Percentiles rank a stretch among this genome's conserved stretches.
Evolutionary conservation across 2,113 vertebrate genomes (phyloP).

Genomic region (Sapajus apella): DNA sequence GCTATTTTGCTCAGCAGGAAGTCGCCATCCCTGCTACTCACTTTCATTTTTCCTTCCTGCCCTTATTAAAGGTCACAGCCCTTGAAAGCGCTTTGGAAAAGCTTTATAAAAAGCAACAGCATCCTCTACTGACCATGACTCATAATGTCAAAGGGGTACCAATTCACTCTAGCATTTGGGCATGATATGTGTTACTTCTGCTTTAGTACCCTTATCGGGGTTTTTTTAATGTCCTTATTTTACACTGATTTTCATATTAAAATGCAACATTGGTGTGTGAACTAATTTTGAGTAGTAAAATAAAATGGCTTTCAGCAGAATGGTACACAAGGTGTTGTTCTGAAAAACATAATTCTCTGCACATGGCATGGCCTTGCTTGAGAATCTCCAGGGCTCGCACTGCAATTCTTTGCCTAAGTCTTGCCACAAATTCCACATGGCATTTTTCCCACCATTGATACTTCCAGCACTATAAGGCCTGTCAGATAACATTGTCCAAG

Average conservation of each 20-base stretch:
- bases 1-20: constrained; percentile 26
- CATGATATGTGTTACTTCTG: not conserved
- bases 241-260: not conserved
- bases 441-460: not conserved
- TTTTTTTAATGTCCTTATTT: not conserved
- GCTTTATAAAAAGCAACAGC: constrained; percentile 60
- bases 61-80: constrained; percentile 23
- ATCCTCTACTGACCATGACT: constrained; percentile 66
- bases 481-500: not conserved
- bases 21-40: not conserved
- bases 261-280: not conserved
- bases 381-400: not conserved
- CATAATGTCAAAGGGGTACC: not conserved
- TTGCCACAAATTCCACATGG: not conserved
- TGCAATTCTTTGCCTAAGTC: not conserved
- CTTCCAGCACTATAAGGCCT: not conserved
- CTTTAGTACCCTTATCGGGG: not conserved
- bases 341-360: not conserved
- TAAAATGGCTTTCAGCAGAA: not conserved
- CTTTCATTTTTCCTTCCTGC: constrained; percentile 47
- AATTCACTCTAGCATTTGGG: not conserved
- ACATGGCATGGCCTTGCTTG: not conserved
- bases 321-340: not conserved
- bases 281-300: not conserved
- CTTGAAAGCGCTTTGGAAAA: not conserved